Evolutionary conservation across 37 sponge, comb jelly and placozoan genomes (phyloP), one percentile per base, ranked within the genome.

Genomic region (Geodia barretti): DNA sequence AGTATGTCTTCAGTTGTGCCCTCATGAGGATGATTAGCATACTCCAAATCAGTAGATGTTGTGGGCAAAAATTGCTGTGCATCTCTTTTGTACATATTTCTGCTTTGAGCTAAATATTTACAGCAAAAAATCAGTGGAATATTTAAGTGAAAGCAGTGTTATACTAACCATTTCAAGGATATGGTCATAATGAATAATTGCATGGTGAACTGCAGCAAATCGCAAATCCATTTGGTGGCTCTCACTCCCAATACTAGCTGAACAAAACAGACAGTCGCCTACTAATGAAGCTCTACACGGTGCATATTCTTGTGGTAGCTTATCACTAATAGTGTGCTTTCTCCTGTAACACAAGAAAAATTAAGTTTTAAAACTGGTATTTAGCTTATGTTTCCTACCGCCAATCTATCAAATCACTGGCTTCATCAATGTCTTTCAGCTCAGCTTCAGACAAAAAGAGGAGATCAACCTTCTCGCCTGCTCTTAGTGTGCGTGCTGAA

Each of bases 191-290:
- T 70, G 70, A 8, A 36, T 5, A 30, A 70, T 32, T 17, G 70
- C 70, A 70, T 70, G 38, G 33, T 8, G 38, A 17, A 70, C 31
- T 36, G 70, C 70, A 35, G 70, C 70, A 33, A 70, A 70, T 35
- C 70, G 70, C 20, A 70, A 70, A 34, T 34, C 70, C 7, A 35
- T 70, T 29, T 14, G 31, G 30, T 70, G 70, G 7, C 31, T 35
- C 20, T 31, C 38, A 11, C 30, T 11, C 20, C 37, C 30, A 30
- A 70, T 30, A 20, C 70, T 70, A 4, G 33, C 70, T 70, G 70
- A 70, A 7, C 31, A 35, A 21, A 33, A 70, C 5, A 70, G 70
- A 38, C 70, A 70, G 38, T 70, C 9, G 7, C 70, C 70, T 34
- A 30, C 70, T 30, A 7, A 2, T 34, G 70, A 70, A 36, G 70